Evolutionary conservation across 2,113 vertebrate genomes (phyloP), one percentile per base, ranked within the genome.

Genomic region (Lutjanus erythropterus): DNA sequence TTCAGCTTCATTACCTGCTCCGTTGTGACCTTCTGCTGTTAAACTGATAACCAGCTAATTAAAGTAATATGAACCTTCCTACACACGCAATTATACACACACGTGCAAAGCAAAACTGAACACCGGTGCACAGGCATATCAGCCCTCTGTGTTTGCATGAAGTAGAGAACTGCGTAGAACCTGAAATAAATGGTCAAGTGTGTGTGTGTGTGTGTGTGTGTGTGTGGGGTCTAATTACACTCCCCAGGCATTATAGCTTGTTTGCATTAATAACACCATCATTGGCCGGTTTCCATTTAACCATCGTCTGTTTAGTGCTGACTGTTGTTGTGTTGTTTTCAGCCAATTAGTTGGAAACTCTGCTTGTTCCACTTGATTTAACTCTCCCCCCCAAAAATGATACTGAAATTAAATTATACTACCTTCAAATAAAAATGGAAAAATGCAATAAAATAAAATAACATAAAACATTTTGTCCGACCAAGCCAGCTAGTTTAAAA

Each of bases 11-110:
- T 75, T 70, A 76, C 60, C 55, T 37, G 35, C 29, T 65, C 52
- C 44, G 70, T 27, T 67, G 15, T 67, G 69, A 81, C 70, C 78
- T 67, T 67, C 55, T 72, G 68, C 58, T n/a, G 44, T 39, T 44
- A 6, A 53, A 58, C 62, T 59, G 79, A 85, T 83, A 72, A 77
- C 37, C 68, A 66, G 62, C 10, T 50, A 49, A 88, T 83, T 82
- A n/a, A n/a, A n/a, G n/a, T n/a, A 72, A 75, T 27, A 23, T 29
- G 49, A 58, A 33, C 35, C 10, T 1, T 9, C 19, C 3, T 4
- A 31, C 25, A 33, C n/a, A 25, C 39, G 16, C 39, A 23, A 50
- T 25, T 46, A 39, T 56, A 59, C 42, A 21, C 44, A 47, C 44
- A 19, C 44, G 7, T 2, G 21, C 16, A 18, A 31, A 21, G 29